Percentiles rank a stretch among this genome's conserved stretches.
phyloP scores from a whole-genome alignment of 2,797 vertebrate genomes.

The Semotilus atromaculatus region DNA sequence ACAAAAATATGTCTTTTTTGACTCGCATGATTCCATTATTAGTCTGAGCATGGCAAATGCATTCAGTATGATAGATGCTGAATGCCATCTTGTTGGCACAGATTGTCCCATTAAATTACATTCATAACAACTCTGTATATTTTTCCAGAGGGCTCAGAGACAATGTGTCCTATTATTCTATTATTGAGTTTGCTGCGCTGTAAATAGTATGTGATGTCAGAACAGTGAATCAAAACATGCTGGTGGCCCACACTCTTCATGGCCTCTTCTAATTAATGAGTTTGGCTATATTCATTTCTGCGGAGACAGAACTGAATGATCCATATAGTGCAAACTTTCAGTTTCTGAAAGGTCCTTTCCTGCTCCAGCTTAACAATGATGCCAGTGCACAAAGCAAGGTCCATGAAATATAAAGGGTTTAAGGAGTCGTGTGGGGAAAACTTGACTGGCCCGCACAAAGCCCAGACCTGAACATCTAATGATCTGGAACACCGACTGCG shows the following conservation, averaged over 20 bases:
- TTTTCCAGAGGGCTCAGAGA: constrained; percentile 28
- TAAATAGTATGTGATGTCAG: constrained; percentile 21
- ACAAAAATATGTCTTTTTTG: constrained; percentile 23
- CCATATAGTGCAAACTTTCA: neutral
- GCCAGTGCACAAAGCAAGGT: constrained; percentile 6
- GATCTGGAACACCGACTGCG: neutral
- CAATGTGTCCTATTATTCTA: constrained; percentile 22
- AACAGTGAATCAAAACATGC: constrained; percentile 37
- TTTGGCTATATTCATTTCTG: neutral
- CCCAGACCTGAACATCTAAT: neutral
- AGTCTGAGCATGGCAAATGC: constrained; percentile 15
- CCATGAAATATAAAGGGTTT: constrained; percentile 24
- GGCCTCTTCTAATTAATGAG: neutral
- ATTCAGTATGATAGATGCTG: constrained; percentile 17
- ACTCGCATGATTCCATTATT: neutral
- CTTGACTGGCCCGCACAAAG: neutral
- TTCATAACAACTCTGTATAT: constrained; percentile 6
- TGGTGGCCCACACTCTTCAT: constrained; percentile 14
- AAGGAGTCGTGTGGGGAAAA: neutral
- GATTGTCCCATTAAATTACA: constrained; percentile 37
- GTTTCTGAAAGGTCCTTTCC: neutral
- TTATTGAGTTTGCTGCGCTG: constrained; percentile 13
- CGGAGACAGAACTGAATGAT: neutral
- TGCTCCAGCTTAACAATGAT: neutral
- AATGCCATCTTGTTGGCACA: constrained; percentile 38